Base-by-base conservation (phyloP, 2,113 vertebrate species). In the Herpetotheres cachinnans region DNA sequence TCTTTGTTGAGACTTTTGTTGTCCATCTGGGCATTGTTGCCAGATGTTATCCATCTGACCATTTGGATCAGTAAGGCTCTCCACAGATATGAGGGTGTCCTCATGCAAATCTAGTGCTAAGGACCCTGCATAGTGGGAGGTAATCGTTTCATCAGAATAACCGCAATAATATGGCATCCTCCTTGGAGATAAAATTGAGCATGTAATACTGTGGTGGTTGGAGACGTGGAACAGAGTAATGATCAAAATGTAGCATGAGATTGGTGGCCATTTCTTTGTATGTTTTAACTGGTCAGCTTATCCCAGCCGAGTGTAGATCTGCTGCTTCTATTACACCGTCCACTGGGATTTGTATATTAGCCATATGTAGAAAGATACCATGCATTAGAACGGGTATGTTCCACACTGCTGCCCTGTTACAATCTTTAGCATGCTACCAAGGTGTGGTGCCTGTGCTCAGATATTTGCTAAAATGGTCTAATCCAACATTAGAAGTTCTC, bases 101-200 rank as follows among this genome's bases (percentile, higher is more conserved):
- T 82, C 44, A 29, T 40, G 29, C 14, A 82, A 19, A 56, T 49
- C 12, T 69, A 46, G 27, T 44, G 30, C 36, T 56, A 76, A 80
- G 32, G 40, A 65, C 49, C 20, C 40, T 72, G 13, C 5, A 6
- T 42, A 66, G 61, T 32, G 27, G n/a, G 24, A 86, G 36, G 7
- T 61, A 70, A 36, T 65, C 0, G 2, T 70, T 56, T 89, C 12
- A 71, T 70, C 34, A 54, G 49, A 50, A 34, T 56, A 86, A 40
- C 16, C 1, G 0, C 1, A 2, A 25, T 49, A 42, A 67, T 40
- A 26, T 1, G 1, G 27, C n/a, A 34, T 69, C 83, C 9, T 89
- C 5, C 40, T 63, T 83, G 44, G 34, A 73, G 40, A 21, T 81
- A 40, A 50, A 69, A 56, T 16, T 14, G 11, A 77, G 36, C 18